Evolutionary conservation across 2,888 invertebrate genomes (phyloP), one percentile per base, ranked within the genome.

Genomic region (Synergus japonicus): DNA sequence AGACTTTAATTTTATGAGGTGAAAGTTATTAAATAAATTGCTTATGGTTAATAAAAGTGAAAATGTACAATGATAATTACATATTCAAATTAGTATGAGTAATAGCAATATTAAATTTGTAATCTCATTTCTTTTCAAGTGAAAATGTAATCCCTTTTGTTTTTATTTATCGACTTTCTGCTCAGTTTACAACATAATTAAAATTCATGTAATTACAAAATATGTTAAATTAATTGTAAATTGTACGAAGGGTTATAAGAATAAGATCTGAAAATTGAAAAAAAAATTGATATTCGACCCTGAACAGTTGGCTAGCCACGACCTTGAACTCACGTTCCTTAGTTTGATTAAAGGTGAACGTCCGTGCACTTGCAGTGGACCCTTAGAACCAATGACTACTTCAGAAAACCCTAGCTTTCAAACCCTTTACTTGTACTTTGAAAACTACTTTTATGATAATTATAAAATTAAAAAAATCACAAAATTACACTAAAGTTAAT

Each of bases 291-390:
- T 46, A 67, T 7, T 37, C n/a, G 54, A 73, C 12, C 18, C 54
- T 12, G 29, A 9, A 54, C n/a, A 41, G 41, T n/a, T 9, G 12
- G 49, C 73, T 73, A 54, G 41, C n/a, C 37, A 73, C 41, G 54
- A 73, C 73, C 73, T 73, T 73, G 73, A 73, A 73, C 54, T 73
- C 41, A 37, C 73, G 54, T 54, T 73, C 41, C 54, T 73, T 69
- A 69, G 15, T 69, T 73, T 69, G 29, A 69, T 69, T 54, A 54
- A 73, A 73, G 54, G 73, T 73, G 73, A 73, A 73, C 37, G 73
- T n/a, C 73, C 73, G n/a, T 73, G 15, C 69, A 67, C 67, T 46
- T 67, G 46, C 69, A 69, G 7, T 69, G 44, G 29, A 29, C 29
- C 49, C 69, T 69, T 49, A 15, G 46, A 49, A 29, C 15, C 18